Conservation (phyloP, 2,797 vertebrate genomes). For the Urosaurus nigricauda region DNA sequence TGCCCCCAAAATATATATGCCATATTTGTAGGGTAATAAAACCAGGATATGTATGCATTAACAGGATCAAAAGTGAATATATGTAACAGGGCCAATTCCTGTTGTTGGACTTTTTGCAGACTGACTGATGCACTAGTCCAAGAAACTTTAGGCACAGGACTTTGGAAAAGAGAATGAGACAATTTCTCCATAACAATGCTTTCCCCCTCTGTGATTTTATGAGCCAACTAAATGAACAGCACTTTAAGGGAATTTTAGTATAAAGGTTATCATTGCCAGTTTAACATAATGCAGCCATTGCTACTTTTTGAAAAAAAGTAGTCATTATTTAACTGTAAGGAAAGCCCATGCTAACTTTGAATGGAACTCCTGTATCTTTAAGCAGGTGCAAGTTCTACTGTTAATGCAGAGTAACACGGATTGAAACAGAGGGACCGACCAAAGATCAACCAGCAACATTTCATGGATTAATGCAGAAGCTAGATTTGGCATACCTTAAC, state of each 20-base stretch:
- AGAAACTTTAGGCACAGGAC: not conserved
- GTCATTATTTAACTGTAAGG: not conserved
- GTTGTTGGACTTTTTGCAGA: not conserved
- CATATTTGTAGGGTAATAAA: not conserved
- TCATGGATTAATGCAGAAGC: too few relatives aligned
- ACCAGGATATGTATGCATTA: not conserved
- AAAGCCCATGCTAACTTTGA: not conserved
- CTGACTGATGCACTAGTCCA: not conserved
- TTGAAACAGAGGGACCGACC: not conserved
- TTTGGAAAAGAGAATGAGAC: not conserved
- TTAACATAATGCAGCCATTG: not conserved
- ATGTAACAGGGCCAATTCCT: not conserved
- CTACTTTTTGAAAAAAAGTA: not conserved
- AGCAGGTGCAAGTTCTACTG: not conserved
- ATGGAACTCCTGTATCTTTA: not conserved
- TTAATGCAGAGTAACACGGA: not conserved
- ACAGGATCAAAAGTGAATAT: not conserved
- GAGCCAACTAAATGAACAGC: not conserved
- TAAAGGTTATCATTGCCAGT: too few relatives aligned
- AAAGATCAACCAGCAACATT: too few relatives aligned
- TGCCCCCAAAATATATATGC: not conserved
- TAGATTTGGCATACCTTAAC: too few relatives aligned
- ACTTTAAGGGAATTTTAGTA: not conserved
- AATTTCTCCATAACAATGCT: not conserved
- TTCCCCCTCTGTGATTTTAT: not conserved